Evolutionary conservation across 1,140 invertebrate genomes (phyloP), one percentile per base, ranked within the genome.

Genomic region (Kradibia gibbosae): DNA sequence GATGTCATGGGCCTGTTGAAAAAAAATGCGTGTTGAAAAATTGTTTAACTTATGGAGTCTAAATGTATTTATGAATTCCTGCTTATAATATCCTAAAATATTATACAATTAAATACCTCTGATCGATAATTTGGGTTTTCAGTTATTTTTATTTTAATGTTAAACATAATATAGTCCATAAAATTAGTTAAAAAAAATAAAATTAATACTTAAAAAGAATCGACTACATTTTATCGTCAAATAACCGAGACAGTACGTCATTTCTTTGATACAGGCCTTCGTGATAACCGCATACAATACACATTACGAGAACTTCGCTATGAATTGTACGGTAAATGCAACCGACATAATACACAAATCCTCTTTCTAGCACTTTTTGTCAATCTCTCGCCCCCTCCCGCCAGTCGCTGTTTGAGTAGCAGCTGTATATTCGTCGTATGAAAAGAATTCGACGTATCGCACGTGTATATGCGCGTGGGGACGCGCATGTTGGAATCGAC

Each of bases 261-360:
- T 62, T 62, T 34, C 60, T 62, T 2, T 60, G 60, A 62, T 62
- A 34, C 31, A 62, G 15, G 13, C 31, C 13, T 62, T 36, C 13
- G 17, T 62, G 13, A 45, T 70, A 70, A 70, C 39, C 20, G 62
- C 65, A n/a, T 70, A 45, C 34, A 70, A 70, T 70, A 42, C 39
- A 25, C 20, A 45, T 42, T 5, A 70, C 22, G 31, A 39, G 31
- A 70, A 11, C 13, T 42, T 42, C 11, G 20, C n/a, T 1, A 70
- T 22, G 36, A 42, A 39, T 70, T 39, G 39, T 70, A 25, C 17
- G 22, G 65, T 42, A 42, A 70, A 45, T 70, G 65, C 65, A 70
- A 11, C 10, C 65, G 39, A n/a, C 20, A 70, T 25, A 70, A 70
- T 70, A 70, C 10, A 70, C 39, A 39, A 70, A 70, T 10, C n/a